Base-by-base conservation (phyloP, 2,113 vertebrate genomes). In the Ammodytes dubius region DNA sequence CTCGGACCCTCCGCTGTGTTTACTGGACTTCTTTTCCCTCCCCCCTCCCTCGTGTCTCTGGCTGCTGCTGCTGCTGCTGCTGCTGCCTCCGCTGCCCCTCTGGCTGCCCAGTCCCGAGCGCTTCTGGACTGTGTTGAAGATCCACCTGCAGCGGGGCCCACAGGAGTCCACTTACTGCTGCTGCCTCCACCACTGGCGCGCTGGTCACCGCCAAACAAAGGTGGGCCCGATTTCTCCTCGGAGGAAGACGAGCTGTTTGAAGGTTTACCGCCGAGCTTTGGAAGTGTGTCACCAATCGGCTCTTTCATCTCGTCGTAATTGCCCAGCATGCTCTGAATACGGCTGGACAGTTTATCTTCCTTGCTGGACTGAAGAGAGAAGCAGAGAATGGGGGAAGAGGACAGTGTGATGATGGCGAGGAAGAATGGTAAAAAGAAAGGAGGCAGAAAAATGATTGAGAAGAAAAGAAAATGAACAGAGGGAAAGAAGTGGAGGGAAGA, bases 221-320 rank as follows among this genome's bases (percentile, higher is more conserved):
- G 93, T 82, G 95, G 93, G 65, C 93, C 92, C 7, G 96, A 83
- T 92, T 99, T 99, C 68, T 99, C 98, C 79, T 99, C 97, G 6
- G 96, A 91, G 40, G 97, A 95, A 2, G 97, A 93, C 27, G 97
- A 95, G n/a, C 95, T 95, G 27, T 95, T 95, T 0, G 97, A 94
- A 61, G 97, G 94, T 94, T 99, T 98, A 83, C 91, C 94, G 70
- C 95, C 93, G 79, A 97, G 95, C 93, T 99, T 99, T 70, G 97
- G 96, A 68, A 97, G 94, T 49, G 97, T 95, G 87, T 97, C 96
- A 53, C 97, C 97, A 88, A 98, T 97, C 7, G 97, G 95, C 89
- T 99, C 98, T 93, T 97, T 96, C 98, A 99, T 99, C 89, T 99
- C 97, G 93, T 99, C 98, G 95, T 99, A 99, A 90, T 99, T 98